These are phyloP conservation scores for Lycopodina hypogea DNA, from an alignment of 37 sponge, comb jelly and placozoan species.

Conservation along the genomic window DNA sequence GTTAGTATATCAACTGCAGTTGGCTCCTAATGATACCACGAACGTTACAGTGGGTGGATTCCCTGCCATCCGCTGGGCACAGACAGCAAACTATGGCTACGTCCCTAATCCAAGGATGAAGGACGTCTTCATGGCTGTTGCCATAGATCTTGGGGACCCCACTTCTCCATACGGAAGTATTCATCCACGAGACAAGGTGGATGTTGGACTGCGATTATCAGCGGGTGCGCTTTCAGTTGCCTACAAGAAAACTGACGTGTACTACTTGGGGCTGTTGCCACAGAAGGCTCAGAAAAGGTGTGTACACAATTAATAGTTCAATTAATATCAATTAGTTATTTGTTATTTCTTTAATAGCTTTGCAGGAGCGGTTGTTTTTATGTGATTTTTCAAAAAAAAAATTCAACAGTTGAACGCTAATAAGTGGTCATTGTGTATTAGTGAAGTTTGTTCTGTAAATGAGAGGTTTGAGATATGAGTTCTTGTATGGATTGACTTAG, in stretches of 20 bases:
- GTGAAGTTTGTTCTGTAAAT: no score
- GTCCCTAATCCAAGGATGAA: constrained; percentile 51
- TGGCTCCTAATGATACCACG: constrained; percentile 41
- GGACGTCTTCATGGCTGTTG: constrained; percentile 79
- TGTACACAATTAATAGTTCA: neutral
- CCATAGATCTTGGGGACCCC: constrained; percentile 79
- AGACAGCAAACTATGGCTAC: constrained; percentile 56
- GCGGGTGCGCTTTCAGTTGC: constrained; percentile 40
- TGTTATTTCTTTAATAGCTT: neutral
- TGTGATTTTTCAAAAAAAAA: neutral
- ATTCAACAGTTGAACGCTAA: no score
- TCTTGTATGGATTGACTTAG: no score
- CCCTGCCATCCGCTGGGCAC: constrained; percentile 58
- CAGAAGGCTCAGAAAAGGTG: constrained; percentile 15
- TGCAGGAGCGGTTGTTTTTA: neutral
- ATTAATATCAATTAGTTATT: neutral
- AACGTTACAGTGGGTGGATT: constrained; percentile 48
- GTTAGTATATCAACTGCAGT: constrained; percentile 17
- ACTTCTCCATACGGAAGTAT: constrained; percentile 64
- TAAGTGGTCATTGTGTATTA: no score
- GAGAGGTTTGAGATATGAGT: no score
- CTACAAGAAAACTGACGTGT: constrained; percentile 16
- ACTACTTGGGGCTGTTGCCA: constrained; percentile 51
- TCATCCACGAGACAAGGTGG: constrained; percentile 69
- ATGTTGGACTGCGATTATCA: constrained; percentile 48